A percentile compares a stretch with the other conserved stretches of the same genome.
Conservation (phyloP, 2,113 vertebrate genomes). For the Megatriorchis doriae region DNA sequence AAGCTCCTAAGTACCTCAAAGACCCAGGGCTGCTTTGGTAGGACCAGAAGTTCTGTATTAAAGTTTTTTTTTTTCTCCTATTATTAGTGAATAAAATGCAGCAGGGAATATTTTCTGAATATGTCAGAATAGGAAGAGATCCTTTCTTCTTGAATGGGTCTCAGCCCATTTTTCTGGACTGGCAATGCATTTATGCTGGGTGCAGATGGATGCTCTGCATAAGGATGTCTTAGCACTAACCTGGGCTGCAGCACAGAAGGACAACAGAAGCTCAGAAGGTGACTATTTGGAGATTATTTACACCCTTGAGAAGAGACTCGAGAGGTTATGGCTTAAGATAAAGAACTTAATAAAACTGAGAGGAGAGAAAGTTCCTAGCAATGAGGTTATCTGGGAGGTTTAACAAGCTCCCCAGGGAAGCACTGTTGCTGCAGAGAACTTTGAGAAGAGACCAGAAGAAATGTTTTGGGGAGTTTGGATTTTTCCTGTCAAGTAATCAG, state of each 20-base stretch:
- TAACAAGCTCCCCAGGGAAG: conserved; percentile 31
- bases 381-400: neutral
- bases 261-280: neutral
- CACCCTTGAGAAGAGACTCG: neutral
- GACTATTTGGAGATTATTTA: neutral
- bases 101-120: neutral
- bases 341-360: neutral
- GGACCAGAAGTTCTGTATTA: neutral
- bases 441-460: neutral
- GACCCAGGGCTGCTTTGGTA: neutral
- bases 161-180: neutral
- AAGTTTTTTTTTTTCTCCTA: neutral
- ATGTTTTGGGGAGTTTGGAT: neutral
- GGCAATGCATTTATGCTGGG: neutral
- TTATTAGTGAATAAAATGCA: neutral
- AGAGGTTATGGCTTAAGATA: neutral
- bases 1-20: neutral
- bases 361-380: neutral
- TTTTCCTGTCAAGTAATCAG: conserved; percentile 4
- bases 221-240: neutral
- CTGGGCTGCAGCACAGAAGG: neutral
- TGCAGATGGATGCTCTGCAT: neutral
- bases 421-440: neutral
- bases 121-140: neutral
- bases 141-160: neutral